phyloP scores from a whole-genome alignment of 2,888 invertebrate genomes.

The Octodonta nipae region DNA sequence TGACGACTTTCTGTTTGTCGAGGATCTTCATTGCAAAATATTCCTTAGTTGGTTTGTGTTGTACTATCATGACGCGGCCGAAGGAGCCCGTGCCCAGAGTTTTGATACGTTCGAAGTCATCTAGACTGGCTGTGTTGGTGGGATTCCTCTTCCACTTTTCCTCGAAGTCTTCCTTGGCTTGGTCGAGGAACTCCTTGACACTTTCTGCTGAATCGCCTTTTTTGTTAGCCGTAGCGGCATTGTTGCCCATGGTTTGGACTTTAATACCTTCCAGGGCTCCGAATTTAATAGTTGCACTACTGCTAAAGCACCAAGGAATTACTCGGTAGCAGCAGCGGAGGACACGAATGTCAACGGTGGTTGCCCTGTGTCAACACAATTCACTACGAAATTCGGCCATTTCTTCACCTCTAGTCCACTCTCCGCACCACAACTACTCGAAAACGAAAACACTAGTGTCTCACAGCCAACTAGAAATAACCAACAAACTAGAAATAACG shows the following conservation, averaged over 20 bases:
- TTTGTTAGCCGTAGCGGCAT: conserved; percentile 93
- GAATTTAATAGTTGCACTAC: conserved; percentile 25
- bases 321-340: conserved; percentile 29
- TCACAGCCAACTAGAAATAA: too few species aligned
- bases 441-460: too few species aligned
- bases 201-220: conserved; percentile 97
- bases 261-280: conserved; percentile 49
- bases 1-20: conserved; percentile 99
- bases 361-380: conserved; percentile 31
- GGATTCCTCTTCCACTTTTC: conserved; percentile 96
- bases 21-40: conserved; percentile 99
- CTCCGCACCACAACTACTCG: too few species aligned
- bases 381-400: background rate
- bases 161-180: conserved; percentile 95
- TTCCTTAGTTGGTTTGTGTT: conserved; percentile 92
- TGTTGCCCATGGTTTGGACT: conserved; percentile 81
- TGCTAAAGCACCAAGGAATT: conserved; percentile 29
- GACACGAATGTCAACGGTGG: conserved; percentile 25
- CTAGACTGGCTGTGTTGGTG: conserved; percentile 87
- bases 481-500: too few species aligned
- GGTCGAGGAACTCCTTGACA: conserved; percentile 95
- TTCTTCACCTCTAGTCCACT: background rate
- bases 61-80: conserved; percentile 98
- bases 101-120: conserved; percentile 97
- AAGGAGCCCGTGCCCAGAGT: conserved; percentile 98